Percentiles rank a stretch among this genome's conserved stretches.
These are phyloP conservation scores for Sceliomorpha sp. DNA, from an alignment of 2,888 invertebrate species.

Conservation along the genomic window DNA sequence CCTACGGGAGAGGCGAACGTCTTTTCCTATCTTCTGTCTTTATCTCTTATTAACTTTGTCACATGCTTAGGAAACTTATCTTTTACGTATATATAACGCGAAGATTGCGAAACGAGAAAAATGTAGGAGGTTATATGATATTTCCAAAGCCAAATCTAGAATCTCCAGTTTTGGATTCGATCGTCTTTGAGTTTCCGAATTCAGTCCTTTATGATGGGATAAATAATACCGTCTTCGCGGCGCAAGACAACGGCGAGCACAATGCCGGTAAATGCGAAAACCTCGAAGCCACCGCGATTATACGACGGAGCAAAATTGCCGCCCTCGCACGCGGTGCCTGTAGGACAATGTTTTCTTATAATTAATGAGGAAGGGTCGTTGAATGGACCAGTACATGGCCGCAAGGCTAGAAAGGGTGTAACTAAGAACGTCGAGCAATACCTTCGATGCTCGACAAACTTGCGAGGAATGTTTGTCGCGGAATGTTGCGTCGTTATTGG, in stretches of 20 bases:
- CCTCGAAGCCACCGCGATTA: constrained; percentile 33
- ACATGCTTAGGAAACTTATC: constrained; percentile 19
- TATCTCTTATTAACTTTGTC: constrained; percentile 35
- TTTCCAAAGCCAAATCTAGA: no score
- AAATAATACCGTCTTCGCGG: constrained; percentile 53
- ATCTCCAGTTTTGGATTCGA: no score
- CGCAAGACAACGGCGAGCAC: constrained; percentile 50
- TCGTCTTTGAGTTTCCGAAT: no score
- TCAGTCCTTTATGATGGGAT: constrained; percentile 4
- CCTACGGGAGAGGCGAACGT: constrained; percentile 53
- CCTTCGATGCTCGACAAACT: constrained; percentile 66
- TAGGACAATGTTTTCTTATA: constrained; percentile 76
- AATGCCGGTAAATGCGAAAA: constrained; percentile 38
- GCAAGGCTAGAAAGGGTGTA: constrained; percentile 70
- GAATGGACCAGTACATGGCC: constrained; percentile 73
- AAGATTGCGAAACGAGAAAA: no score
- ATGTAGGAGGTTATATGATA: no score
- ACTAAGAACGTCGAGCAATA: constrained; percentile 69
- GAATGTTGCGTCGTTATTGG: constrained; percentile 66
- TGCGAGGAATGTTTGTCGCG: constrained; percentile 66
- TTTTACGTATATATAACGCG: no score
- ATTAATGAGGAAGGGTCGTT: constrained; percentile 73
- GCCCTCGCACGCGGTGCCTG: constrained; percentile 54
- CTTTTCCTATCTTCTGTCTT: constrained; percentile 38
- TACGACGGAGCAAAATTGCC: constrained; percentile 47